Base-by-base conservation (phyloP, 2,888 invertebrate species). In the Euphydryas editha region DNA sequence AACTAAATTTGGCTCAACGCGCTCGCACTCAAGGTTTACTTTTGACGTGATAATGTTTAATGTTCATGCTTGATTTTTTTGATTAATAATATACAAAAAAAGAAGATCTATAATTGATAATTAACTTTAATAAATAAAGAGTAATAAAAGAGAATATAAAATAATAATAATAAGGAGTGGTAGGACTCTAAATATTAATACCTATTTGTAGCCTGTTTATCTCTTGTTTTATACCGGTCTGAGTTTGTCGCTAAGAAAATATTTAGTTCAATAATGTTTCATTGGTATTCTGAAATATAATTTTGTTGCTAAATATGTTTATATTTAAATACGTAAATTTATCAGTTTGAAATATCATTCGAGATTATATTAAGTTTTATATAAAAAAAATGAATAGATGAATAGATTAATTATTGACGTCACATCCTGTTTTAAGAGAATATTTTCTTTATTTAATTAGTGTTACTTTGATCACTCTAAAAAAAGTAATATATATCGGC, bases 1-100 rank as follows among this genome's bases (percentile, higher is more conserved):
- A 80, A 78, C 84, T 90, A 86, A 87, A 86, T 87, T 87, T 89
- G 86, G 81, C 59, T 39, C 61, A 36, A 62, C 60, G 64, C 30
- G 47, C 44, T 49, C 55, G 36, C 76, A 68, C 55, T 58, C 44
- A 46, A 54, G 36, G 58, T 24, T 51, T 30, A 20, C 20, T 58
- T 49, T 60, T 47, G 30, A 51, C 17, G 36, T 49, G 30, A 55
- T 62, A 55, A 62, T 47, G 61, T 69, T 68, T 63, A 30, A 15
- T n/a, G 44, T 58, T 54, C 36, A 36, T 36, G 13, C 20, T 64
- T 44, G n/a, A 10, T 20, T 58, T 64, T 15, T 51, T 49, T 51
- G 10, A 47, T 4, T 47, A 47, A 20, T 10, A 3, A 20, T 20
- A 20, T 20, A n/a, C n/a, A n/a, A n/a, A n/a, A n/a, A n/a, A n/a